Conservation (phyloP, 2,113 vertebrate species). For the Megaptera novaeangliae region DNA sequence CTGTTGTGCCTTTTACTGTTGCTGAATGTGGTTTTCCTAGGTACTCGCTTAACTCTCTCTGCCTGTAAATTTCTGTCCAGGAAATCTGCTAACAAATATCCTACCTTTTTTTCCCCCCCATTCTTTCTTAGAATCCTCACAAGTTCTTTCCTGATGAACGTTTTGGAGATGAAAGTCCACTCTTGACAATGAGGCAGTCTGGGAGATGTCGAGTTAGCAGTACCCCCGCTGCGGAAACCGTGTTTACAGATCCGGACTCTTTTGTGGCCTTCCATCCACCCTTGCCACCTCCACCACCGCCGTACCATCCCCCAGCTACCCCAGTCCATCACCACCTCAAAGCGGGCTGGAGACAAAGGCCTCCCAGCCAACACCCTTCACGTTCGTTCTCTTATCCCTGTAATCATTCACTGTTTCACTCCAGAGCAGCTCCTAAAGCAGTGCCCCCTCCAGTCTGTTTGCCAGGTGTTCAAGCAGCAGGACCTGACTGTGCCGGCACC, state of each 20-base stretch:
- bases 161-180: constrained; percentile 97
- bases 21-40: neutral
- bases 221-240: constrained; percentile 93
- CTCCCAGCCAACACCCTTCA: constrained; percentile 91
- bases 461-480: constrained; percentile 85
- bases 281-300: constrained; percentile 94
- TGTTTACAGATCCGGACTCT: constrained; percentile 96
- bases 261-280: constrained; percentile 96
- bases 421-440: constrained; percentile 85
- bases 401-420: constrained; percentile 91
- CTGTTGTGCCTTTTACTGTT: neutral
- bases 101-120: neutral
- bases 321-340: constrained; percentile 91
- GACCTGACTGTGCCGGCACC: constrained; percentile 92
- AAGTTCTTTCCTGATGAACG: constrained; percentile 99
- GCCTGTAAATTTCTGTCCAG: neutral
- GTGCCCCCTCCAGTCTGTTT: constrained; percentile 87
- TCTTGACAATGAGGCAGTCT: constrained; percentile 91
- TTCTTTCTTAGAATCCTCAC: constrained; percentile 91
- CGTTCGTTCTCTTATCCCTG: constrained; percentile 98
- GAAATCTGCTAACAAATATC: neutral
- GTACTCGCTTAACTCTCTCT: neutral
- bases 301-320: constrained; percentile 93
- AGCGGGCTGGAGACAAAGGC: constrained; percentile 93
- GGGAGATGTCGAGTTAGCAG: constrained; percentile 94